Base-by-base conservation (phyloP, 2,888 invertebrate species). In the Lasioglossum malachurum region DNA sequence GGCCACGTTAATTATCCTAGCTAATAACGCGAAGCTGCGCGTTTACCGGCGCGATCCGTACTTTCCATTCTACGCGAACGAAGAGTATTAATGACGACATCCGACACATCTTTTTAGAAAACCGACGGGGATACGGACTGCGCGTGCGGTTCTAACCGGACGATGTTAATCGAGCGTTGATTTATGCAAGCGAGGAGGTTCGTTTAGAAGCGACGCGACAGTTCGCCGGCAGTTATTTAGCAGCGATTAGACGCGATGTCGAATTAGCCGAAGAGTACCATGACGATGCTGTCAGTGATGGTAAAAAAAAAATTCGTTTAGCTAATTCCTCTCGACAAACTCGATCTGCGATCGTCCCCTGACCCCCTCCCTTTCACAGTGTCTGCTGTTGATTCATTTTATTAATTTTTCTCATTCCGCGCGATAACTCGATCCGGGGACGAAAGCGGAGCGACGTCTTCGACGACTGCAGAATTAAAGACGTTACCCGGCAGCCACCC, bases 301-400 rank as follows among this genome's bases (percentile, higher is more conserved):
- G 89, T 88, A 57, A 49, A 53, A 57, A 53, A 57, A 92, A n/a
- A 92, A 93, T 93, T 91, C 93, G 93, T 93, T 94, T 93, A 94
- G 93, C 93, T 94, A 94, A 95, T 94, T 94, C 93, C 86, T 88
- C 82, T 76, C 76, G 85, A 46, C 84, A 74, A 90, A 89, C 89
- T 88, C 80, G 80, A 85, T 83, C 71, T 41, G 41, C 71, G 23
- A 71, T 71, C 80, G 46, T 12, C 2, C 16, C 85, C 31, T 7
- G 2, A 1, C 12, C 12, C 19, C 35, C 82, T 44, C 83, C 91
- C 90, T 79, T n/a, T 14, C 35, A 49, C 73, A 27, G 44, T 92
- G 91, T 84, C 92, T 92, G 87, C 92, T 93, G 93, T 93, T 95
- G 94, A 94, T 94, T 94, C 93, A 93, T 94, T 94, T 94, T 93